Evolutionary conservation across 2,888 invertebrate species (phyloP).

Genomic region (Spodoptera exigua): DNA sequence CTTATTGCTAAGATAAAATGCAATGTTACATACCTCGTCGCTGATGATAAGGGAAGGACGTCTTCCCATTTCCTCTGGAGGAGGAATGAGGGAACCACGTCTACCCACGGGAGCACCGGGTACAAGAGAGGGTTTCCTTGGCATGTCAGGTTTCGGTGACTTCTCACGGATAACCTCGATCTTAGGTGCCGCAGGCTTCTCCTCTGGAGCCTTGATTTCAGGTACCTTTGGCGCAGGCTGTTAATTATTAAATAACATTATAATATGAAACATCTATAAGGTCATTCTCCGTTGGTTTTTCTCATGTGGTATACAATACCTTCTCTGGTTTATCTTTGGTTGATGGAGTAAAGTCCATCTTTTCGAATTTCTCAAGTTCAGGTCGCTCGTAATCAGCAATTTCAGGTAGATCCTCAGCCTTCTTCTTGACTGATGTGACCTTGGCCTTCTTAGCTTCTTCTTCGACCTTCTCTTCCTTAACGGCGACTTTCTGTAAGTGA

Average conservation of each 20-base stretch:
- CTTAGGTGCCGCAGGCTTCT: conserved; percentile 91
- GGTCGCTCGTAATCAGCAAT: conserved; percentile 94
- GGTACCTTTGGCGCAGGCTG: conserved; percentile 87
- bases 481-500: conserved; percentile 83
- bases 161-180: conserved; percentile 96
- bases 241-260: conserved; percentile 23
- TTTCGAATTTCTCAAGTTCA: conserved; percentile 92
- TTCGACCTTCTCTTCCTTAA: conserved; percentile 84
- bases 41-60: conserved; percentile 97
- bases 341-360: conserved; percentile 86
- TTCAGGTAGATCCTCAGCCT: conserved; percentile 90
- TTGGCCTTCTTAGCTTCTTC: conserved; percentile 86
- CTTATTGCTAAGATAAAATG: conserved; percentile 28
- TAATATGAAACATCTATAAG: too few species aligned
- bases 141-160: conserved; percentile 90
- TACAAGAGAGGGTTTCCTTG: conserved; percentile 93
- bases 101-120: conserved; percentile 87
- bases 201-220: conserved; percentile 92
- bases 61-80: conserved; percentile 95
- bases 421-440: conserved; percentile 84
- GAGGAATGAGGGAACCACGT: conserved; percentile 96
- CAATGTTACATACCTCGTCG: conserved; percentile 94
- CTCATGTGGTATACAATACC: conserved; percentile 27
- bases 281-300: too few species aligned
- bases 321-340: conserved; percentile 84